Percentiles rank a stretch among this genome's conserved stretches.
Conservation (phyloP, 2,113 vertebrate species). For the Choloepus hoffmanni region DNA sequence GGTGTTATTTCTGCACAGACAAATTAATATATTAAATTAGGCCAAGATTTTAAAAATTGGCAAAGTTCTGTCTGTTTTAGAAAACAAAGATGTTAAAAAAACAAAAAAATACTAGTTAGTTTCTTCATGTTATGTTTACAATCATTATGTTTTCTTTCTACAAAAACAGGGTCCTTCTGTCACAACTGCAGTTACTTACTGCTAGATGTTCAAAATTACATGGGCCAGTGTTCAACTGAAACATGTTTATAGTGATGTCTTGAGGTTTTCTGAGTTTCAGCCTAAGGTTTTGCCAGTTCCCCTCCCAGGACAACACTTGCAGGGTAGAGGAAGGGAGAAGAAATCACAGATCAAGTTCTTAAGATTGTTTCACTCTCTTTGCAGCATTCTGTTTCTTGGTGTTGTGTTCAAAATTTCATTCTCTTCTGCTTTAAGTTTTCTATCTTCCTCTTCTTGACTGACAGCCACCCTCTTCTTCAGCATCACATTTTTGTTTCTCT, state of each 20-base stretch:
- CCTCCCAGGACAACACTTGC: conserved; percentile 86
- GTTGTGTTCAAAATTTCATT: conserved; percentile 95
- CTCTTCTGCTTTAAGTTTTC: conserved; percentile 88
- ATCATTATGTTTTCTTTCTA: conserved; percentile 88
- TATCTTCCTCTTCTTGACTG: conserved; percentile 87
- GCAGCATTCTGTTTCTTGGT: conserved; percentile 95
- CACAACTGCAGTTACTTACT: conserved; percentile 88
- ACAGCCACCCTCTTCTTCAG: conserved; percentile 87
- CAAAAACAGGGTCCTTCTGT: conserved; percentile 87
- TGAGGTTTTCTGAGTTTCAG: conserved; percentile 88
- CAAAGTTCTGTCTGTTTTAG: conserved; percentile 86
- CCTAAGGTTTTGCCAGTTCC: conserved; percentile 87
- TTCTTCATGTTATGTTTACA: conserved; percentile 88
- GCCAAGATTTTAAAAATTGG: conserved; percentile 85
- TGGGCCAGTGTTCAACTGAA: conserved; percentile 85
- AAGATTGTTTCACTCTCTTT: conserved; percentile 93
- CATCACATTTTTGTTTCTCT: conserved; percentile 90
- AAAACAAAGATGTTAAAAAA: conserved; percentile 84
- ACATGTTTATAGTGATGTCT: conserved; percentile 86
- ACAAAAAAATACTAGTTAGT: conserved; percentile 88
- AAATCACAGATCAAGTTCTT: conserved; percentile 87
- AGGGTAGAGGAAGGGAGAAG: conserved; percentile 63
- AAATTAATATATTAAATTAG: conserved; percentile 90
- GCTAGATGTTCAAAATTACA: conserved; percentile 89
- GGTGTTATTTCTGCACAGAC: conserved; percentile 85